A percentile compares a stretch with the other conserved stretches of the same genome.
phyloP scores from a whole-genome alignment of 2,888 invertebrate species.

The Smittia aterrima region DNA sequence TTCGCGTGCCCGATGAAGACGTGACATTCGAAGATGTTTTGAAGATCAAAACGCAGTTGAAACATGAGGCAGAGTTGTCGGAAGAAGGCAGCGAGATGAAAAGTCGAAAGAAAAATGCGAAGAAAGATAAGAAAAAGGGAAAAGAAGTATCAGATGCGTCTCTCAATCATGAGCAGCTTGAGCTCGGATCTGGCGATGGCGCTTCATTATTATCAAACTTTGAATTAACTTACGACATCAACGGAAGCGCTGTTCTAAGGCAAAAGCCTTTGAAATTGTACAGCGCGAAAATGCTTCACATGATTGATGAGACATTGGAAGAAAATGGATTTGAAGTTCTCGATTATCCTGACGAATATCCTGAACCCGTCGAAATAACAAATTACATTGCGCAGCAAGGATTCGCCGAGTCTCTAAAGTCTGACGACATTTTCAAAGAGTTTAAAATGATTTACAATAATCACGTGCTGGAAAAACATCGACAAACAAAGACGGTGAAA shows the following conservation, averaged over 20 bases:
- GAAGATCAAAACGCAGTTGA: slow-evolving; percentile 10
- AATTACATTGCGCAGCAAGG: slow-evolving; percentile 28
- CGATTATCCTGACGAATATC: slow-evolving; percentile 35
- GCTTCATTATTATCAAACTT: neutral
- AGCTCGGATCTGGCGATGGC: neutral
- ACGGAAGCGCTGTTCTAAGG: neutral
- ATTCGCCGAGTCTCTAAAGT: slow-evolving; percentile 9
- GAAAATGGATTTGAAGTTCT: slow-evolving; percentile 13
- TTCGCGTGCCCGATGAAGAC: slow-evolving; percentile 18
- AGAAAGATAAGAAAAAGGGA: neutral
- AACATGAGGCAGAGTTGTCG: neutral
- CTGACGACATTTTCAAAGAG: slow-evolving; percentile 1
- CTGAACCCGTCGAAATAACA: slow-evolving; percentile 16
- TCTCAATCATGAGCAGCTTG: neutral
- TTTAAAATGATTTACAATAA: slow-evolving; percentile 16
- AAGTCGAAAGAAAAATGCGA: neutral
- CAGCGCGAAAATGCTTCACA: slow-evolving; percentile 25
- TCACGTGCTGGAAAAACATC: slow-evolving; percentile 5
- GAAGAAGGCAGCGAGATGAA: neutral
- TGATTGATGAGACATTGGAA: slow-evolving; percentile 21
- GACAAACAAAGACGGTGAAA: neutral
- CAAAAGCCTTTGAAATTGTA: neutral
- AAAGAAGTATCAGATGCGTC: neutral
- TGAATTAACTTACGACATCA: neutral
- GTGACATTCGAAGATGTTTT: slow-evolving; percentile 19